A percentile compares a stretch with the other conserved stretches of the same genome.
Conservation (phyloP, 2,113 vertebrate species). For the Corythoichthys intestinalis region DNA sequence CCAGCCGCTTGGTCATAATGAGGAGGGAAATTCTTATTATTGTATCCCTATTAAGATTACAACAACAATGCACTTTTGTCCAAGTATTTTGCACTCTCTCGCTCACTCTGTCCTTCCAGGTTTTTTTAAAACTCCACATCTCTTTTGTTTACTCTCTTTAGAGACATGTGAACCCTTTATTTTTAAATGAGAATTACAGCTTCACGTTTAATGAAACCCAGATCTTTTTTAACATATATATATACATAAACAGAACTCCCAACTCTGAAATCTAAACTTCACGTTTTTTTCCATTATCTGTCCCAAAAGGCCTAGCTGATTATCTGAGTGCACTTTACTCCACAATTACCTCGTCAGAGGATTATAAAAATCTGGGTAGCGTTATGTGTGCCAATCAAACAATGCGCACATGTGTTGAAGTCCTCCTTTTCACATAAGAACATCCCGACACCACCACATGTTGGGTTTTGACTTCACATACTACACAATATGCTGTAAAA, state of each 20-base stretch:
- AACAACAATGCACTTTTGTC: conserved; percentile 70
- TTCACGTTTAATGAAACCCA: neutral
- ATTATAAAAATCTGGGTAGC: conserved; percentile 36
- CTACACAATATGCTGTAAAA: neutral
- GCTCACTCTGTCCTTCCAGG: neutral
- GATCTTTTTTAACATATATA: neutral
- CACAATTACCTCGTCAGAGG: conserved; percentile 11
- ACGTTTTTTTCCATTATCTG: conserved; percentile 10
- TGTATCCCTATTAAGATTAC: conserved; percentile 71
- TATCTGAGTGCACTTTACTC: conserved; percentile 27
- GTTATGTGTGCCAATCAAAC: conserved; percentile 49
- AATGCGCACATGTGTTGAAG: conserved; percentile 25
- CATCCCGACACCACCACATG: neutral
- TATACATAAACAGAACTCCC: neutral
- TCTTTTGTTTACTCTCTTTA: conserved; percentile 12
- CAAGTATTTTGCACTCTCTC: conserved; percentile 18
- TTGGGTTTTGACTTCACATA: neutral
- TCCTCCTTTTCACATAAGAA: neutral
- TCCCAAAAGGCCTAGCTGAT: conserved; percentile 27
- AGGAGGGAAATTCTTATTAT: conserved; percentile 72
- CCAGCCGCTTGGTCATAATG: conserved; percentile 69
- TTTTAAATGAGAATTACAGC: neutral
- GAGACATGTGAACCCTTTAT: conserved; percentile 9
- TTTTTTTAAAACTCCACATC: conserved; percentile 6
- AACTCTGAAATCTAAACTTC: neutral